These are phyloP conservation scores for Tamandua tetradactyla DNA, from an alignment of 2,797 vertebrate species.

Conservation along the genomic window DNA sequence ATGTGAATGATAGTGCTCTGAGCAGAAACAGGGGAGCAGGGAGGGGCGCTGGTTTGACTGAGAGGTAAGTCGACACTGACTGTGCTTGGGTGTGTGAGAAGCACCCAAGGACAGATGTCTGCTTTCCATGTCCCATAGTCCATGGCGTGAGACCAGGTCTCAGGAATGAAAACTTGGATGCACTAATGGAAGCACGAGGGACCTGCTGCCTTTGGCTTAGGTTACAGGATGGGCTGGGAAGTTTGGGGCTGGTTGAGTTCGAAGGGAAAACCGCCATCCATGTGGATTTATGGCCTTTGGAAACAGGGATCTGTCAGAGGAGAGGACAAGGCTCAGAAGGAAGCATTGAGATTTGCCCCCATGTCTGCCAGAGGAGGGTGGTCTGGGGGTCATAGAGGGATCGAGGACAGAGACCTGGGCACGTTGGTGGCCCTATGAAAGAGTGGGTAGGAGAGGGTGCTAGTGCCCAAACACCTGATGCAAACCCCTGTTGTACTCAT, in stretches of 20 bases:
- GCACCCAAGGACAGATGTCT: not conserved
- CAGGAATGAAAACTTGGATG: not conserved
- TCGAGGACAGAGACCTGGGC: not conserved
- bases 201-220: not conserved
- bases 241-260: not conserved
- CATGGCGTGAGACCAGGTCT: not conserved
- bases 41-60: not conserved
- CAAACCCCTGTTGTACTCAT: not conserved
- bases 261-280: not conserved
- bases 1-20: not conserved
- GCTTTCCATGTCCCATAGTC: not conserved
- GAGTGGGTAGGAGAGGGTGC: not conserved
- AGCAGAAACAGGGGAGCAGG: not conserved
- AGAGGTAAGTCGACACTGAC: not conserved
- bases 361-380: not conserved
- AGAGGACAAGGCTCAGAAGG: not conserved
- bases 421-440: not conserved
- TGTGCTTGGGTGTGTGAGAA: not conserved
- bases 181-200: not conserved
- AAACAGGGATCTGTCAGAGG: not conserved
- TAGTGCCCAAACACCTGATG: not conserved
- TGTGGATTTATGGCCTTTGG: not conserved
- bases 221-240: not conserved
- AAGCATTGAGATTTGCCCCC: not conserved
- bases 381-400: not conserved